Base-by-base conservation (phyloP, 1,140 invertebrate species). In the Brachionus plicatilis region DNA sequence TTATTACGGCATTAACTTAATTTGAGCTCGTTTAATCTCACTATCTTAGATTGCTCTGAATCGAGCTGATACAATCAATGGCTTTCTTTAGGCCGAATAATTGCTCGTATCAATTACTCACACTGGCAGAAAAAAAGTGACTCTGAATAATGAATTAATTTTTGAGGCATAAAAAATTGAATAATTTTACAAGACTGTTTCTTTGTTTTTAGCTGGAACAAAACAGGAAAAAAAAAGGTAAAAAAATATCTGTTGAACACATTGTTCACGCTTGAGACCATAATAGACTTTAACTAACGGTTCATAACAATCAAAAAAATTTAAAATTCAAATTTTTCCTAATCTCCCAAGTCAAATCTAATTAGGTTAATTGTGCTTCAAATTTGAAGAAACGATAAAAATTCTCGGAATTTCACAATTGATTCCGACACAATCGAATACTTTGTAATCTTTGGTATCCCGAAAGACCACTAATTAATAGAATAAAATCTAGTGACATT, bases 351-450 rank as follows among this genome's bases (percentile, higher is more conserved):
- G 72, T 76, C 72, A 76, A 27, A 47, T 50, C 72, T 50, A 76
- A 76, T 76, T 76, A 76, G 72, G 72, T 76, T 76, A 76, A 76
- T 76, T 76, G 72, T 76, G 43, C 72, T 76, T 76, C 72, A 76
- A 76, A 47, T 76, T 76, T 37, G 3, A 70, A 75, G 20, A 43
- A 20, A 50, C 45, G 45, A 50, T 76, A 50, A 76, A n/a, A 76
- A 76, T 76, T 76, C 41, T 45, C 45, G 20, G 33, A 50, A 47
- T 76, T 76, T 76, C 27, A 47, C 11, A 76, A 50, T 76, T 37
- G 24, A 76, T 76, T 76, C 72, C 72, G 72, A 76, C 53, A 60
- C 9, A 60, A 60, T 60, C 53, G 9, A 60, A 60, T 60, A 60
- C 53, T 60, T 60, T 60, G 20, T 60, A 60, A 60, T 60, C 53